Evolutionary conservation across 2,113 vertebrate genomes (phyloP).

Genomic region (Colinus virginianus): DNA sequence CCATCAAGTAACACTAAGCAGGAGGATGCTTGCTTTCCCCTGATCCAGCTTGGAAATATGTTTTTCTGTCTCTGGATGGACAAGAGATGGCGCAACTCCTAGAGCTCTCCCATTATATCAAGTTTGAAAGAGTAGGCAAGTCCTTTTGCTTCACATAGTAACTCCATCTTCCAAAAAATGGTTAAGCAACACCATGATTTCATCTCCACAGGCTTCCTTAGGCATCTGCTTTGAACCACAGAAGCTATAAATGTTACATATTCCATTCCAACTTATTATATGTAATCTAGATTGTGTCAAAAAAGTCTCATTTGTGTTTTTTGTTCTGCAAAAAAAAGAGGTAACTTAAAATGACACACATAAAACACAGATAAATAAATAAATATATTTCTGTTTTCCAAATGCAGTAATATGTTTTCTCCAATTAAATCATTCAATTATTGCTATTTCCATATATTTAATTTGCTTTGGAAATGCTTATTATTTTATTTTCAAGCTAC

Average conservation of each 20-base stretch:
- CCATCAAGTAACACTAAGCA: background rate
- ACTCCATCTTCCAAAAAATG: background rate
- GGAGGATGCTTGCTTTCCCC: background rate
- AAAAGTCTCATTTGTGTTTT: background rate
- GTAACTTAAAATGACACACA: background rate
- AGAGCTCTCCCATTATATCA: background rate
- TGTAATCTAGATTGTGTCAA: background rate
- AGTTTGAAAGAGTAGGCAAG: background rate
- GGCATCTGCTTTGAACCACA: background rate
- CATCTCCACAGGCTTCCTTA: background rate
- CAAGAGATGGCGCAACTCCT: background rate
- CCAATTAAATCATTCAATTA: background rate
- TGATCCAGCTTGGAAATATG: rapidly evolving
- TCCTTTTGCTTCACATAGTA: background rate
- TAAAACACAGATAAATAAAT: background rate
- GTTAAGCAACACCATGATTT: background rate
- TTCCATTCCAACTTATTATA: background rate
- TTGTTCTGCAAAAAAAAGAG: background rate
- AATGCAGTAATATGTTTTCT: background rate
- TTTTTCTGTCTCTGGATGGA: rapidly evolving
- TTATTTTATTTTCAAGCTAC: background rate
- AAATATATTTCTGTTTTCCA: background rate
- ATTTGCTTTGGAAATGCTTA: background rate
- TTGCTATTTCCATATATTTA: slow-evolving; percentile 1
- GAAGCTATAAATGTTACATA: background rate